A percentile compares a stretch with the other conserved stretches of the same genome.
phyloP scores from a whole-genome alignment of 2,888 invertebrate species.

The Yponomeuta malinellus region DNA sequence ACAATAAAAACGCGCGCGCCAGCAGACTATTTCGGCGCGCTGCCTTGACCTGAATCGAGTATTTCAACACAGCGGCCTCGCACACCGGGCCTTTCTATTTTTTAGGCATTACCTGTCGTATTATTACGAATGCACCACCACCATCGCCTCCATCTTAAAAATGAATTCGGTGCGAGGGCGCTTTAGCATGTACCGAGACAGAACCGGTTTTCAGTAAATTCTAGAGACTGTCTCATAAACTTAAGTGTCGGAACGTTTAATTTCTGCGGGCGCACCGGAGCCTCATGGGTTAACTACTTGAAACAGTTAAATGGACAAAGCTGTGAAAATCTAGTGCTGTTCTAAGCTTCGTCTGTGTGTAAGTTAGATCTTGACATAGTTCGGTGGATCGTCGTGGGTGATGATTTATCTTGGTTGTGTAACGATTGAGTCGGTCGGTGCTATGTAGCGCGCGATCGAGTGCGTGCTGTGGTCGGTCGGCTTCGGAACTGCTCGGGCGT shows the following conservation, averaged over 20 bases:
- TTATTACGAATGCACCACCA: conserved; percentile 65
- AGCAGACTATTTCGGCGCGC: conserved; percentile 73
- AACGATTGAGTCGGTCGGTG: conserved; percentile 20
- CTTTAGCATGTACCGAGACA: background rate
- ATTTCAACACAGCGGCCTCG: conserved; percentile 74
- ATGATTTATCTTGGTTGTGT: conserved; percentile 70
- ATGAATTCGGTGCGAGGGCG: conserved; percentile 29
- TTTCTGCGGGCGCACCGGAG: conserved; percentile 9
- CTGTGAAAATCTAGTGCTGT: conserved; percentile 16
- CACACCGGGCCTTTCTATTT: conserved; percentile 75
- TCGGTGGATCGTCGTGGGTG: conserved; percentile 57
- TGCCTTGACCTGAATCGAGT: conserved; percentile 73
- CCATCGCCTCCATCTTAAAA: conserved; percentile 58
- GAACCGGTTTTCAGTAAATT: conserved; percentile 36
- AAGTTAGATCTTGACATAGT: conserved; percentile 66
- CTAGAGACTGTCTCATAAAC: conserved; percentile 22
- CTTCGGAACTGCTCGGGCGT: conserved; percentile 53
- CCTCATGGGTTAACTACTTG: background rate
- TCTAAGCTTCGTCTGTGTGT: conserved; percentile 27
- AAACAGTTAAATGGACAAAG: background rate
- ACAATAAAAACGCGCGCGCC: conserved; percentile 72
- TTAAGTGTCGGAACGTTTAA: conserved; percentile 28
- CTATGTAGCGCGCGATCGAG: conserved; percentile 58
- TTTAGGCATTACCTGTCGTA: conserved; percentile 75
- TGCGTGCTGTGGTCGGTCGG: conserved; percentile 41